Evolutionary conservation across 2,888 invertebrate genomes (phyloP).

Genomic region (Stenolophus ochropezus): DNA sequence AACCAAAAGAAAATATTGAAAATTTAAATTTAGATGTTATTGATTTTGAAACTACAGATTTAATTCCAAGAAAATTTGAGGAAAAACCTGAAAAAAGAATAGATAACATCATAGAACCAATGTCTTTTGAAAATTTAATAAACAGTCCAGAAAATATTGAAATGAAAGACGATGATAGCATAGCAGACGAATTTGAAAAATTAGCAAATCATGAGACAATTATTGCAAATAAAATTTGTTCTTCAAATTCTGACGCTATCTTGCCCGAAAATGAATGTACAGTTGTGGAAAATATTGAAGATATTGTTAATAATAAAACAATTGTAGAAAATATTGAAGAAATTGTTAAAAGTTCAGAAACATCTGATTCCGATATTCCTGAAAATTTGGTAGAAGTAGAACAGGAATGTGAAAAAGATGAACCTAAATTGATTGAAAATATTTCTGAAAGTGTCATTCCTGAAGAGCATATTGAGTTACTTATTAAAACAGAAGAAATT

Average conservation of each 20-base stretch:
- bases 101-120: slow-evolving; percentile 7
- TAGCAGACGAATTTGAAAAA: background rate
- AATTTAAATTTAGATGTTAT: background rate
- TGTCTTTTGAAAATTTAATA: slow-evolving; percentile 15
- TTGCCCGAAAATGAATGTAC: background rate
- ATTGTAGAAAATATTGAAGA: background rate
- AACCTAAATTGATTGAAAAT: background rate
- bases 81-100: background rate
- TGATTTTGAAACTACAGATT: slow-evolving; percentile 2
- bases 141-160: slow-evolving; percentile 30
- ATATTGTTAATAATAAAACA: too few species aligned
- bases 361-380: background rate
- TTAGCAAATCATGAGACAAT: background rate
- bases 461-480: background rate
- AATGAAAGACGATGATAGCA: slow-evolving; percentile 17
- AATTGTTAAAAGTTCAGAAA: background rate
- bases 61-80: background rate
- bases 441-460: background rate
- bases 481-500: background rate
- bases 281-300: background rate
- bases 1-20: background rate
- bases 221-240: background rate
- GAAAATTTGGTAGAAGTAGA: background rate
- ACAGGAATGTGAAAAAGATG: background rate
- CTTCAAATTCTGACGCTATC: background rate